Conservation (phyloP, 2,888 invertebrate species). For the Drosophila kuntzei region DNA sequence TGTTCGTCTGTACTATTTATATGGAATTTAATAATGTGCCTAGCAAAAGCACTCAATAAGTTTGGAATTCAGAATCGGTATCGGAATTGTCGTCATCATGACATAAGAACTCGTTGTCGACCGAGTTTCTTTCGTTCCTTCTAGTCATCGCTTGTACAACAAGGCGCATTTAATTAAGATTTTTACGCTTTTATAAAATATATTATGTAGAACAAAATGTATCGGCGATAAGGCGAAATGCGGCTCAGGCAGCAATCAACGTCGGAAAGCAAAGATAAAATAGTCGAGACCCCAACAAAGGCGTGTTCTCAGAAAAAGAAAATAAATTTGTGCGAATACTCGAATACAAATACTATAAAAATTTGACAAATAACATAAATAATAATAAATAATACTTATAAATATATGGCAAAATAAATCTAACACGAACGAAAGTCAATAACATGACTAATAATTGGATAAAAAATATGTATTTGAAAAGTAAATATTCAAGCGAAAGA, state of each 20-base stretch:
- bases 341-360: constrained; percentile 14
- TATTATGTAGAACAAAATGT: constrained; percentile 32
- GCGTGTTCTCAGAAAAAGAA: constrained; percentile 34
- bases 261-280: constrained; percentile 30
- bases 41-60: constrained; percentile 10
- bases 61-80: constrained; percentile 35
- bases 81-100: constrained; percentile 56
- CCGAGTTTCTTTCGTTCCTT: neutral
- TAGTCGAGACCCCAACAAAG: constrained; percentile 50
- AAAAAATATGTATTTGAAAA: neutral
- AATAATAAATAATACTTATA: constrained; percentile 11
- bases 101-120: constrained; percentile 45
- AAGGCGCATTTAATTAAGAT: constrained; percentile 64
- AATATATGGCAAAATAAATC: constrained; percentile 14
- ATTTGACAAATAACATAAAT: constrained; percentile 16
- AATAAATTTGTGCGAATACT: constrained; percentile 11
- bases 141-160: constrained; percentile 17
- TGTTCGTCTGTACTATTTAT: neutral
- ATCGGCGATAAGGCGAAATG: constrained; percentile 46
- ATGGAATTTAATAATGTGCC: constrained; percentile 9
- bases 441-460: constrained; percentile 59
- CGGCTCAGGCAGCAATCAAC: constrained; percentile 1
- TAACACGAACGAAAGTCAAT: constrained; percentile 26
- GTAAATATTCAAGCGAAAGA: constrained; percentile 1
- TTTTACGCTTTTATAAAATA: constrained; percentile 35